phyloP scores from a whole-genome alignment of 1,140 invertebrate species.

The Adelges cooleyi region DNA sequence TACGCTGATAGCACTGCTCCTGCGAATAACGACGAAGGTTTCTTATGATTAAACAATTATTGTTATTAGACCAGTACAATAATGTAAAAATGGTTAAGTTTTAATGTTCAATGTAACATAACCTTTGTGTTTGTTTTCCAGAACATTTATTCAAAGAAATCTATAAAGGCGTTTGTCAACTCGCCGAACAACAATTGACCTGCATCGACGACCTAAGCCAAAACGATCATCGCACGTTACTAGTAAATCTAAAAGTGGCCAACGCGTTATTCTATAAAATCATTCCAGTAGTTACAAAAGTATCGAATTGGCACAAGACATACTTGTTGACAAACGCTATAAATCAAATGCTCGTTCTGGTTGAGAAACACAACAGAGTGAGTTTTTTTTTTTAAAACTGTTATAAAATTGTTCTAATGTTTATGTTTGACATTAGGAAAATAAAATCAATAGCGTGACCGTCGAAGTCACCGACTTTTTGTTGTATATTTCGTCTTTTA shows the following conservation, averaged over 20 bases:
- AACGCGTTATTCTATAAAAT: slow-evolving; percentile 14
- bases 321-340: neutral
- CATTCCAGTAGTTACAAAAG: neutral
- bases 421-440: neutral
- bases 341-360: neutral
- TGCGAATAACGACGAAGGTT: neutral
- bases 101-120: no score
- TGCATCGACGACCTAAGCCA: neutral
- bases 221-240: neutral
- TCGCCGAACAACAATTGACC: slow-evolving; percentile 9
- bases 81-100: no score
- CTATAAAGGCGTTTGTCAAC: neutral
- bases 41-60: neutral
- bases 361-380: slow-evolving; percentile 1
- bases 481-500: slow-evolving; percentile 6
- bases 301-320: neutral
- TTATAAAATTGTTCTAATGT: neutral
- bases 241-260: neutral
- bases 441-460: slow-evolving; percentile 7
- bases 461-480: slow-evolving; percentile 13
- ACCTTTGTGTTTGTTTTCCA: neutral
- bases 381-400: neutral
- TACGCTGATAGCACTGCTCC: neutral
- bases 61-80: no score
- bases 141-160: slow-evolving; percentile 4